Base-by-base conservation (phyloP, 2,888 invertebrate genomes). In the Drosophila mettleri region DNA sequence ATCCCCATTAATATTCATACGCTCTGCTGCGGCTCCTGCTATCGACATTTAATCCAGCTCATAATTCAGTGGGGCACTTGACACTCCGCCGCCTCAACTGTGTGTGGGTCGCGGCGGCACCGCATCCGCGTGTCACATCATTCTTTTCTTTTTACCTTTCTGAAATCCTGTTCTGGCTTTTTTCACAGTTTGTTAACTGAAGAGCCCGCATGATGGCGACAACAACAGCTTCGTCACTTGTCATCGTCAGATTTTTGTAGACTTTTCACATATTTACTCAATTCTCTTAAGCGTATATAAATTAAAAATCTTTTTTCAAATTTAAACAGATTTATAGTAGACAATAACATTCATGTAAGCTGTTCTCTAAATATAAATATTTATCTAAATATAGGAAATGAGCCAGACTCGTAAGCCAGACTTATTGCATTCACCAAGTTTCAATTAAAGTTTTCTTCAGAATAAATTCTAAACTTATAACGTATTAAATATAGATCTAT, bases 31-130 rank as follows among this genome's bases (percentile, higher is more conserved):
- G 39, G 24, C 45, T 55, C 41, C 63, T 78, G 74, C 68, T 65
- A 68, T 60, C 69, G 73, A 66, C 84, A 68, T 60, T 78, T 70
- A 80, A 83, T 83, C 78, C 57, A 18, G 58, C 59, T 61, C 48
- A 74, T 80, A 65, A 68, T 69, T 76, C 66, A 63, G 46, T 18
- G n/a, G 46, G 60, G 49, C 62, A 54, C 62, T 61, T 80, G 68
- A 65, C 82, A 78, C 55, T 62, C 51, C 39, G 45, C 39, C 27
- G 41, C 34, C 31, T 64, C 52, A 67, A 70, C 62, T 58, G 57
- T 54, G 41, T 41, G 39, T 52, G 52, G 36, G 10, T 20, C 2
- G 39, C 51, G 57, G 49, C 27, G 45, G 48, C 59, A 48, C 36
- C n/a, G 20, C 18, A 12, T 46, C 22, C 49, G 10, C 45, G 34